Evolutionary conservation across 1,140 invertebrate species (phyloP).

Genomic region (Drosophila oshimai): DNA sequence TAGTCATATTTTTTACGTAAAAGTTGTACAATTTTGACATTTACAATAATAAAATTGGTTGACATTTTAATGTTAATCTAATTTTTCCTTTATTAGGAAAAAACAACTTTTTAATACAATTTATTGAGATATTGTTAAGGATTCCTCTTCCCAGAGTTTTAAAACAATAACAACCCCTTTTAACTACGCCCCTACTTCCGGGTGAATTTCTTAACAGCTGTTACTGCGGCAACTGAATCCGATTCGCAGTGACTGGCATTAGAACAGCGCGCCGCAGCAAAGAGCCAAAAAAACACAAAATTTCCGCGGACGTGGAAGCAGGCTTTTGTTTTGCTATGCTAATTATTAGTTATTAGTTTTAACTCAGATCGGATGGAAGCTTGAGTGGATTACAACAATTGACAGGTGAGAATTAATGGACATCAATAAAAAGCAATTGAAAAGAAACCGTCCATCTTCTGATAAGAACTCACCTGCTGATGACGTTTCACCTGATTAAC

Average conservation of each 20-base stretch:
- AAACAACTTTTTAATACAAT: too few relatives aligned
- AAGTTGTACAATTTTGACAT: too few relatives aligned
- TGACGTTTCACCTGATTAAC: slow-evolving; percentile 33
- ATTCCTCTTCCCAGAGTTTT: background rate
- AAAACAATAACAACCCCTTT: background rate
- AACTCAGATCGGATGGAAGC: background rate
- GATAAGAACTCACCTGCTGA: slow-evolving; percentile 17
- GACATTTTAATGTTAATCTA: too few relatives aligned
- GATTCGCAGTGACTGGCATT: background rate
- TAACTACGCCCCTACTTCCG: background rate
- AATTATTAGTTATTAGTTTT: slow-evolving; percentile 3
- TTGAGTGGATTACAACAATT: background rate
- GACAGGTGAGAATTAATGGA: background rate
- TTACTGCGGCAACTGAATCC: background rate
- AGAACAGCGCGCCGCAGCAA: slow-evolving; percentile 9
- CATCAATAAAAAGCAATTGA: background rate
- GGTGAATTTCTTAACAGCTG: slow-evolving; percentile 10
- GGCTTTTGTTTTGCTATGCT: slow-evolving; percentile 18
- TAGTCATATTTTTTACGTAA: too few relatives aligned
- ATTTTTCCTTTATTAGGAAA: too few relatives aligned
- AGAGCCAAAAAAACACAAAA: background rate
- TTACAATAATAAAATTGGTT: too few relatives aligned
- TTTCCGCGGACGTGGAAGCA: slow-evolving; percentile 24
- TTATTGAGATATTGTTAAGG: too few relatives aligned
- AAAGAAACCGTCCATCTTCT: background rate